phyloP scores from a whole-genome alignment of 2,113 vertebrate species.

The Ivindomyrus marchei region DNA sequence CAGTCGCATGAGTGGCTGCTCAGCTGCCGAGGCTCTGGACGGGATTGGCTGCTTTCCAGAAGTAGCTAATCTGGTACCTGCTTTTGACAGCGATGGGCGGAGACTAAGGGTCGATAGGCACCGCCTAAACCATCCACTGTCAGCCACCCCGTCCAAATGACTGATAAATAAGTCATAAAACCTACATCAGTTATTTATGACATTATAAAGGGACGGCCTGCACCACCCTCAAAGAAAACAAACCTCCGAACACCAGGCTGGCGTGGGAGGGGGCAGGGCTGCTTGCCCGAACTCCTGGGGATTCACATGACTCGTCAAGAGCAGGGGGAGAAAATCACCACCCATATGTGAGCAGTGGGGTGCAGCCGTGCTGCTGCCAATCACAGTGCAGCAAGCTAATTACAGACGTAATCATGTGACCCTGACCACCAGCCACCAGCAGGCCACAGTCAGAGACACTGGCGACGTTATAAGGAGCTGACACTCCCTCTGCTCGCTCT shows the following conservation, averaged over 20 bases:
- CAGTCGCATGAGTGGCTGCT: background rate
- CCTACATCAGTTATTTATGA: constrained; percentile 1
- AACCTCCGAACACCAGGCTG: background rate
- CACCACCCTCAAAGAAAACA: background rate
- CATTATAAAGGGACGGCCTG: background rate
- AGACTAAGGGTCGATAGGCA: background rate
- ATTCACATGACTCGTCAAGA: background rate
- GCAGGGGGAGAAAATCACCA: background rate
- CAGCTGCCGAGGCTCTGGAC: background rate
- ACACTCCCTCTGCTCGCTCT: background rate
- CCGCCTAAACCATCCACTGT: background rate
- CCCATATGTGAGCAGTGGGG: background rate
- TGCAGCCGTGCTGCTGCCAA: background rate
- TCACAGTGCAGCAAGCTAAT: background rate
- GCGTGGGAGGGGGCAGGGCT: background rate
- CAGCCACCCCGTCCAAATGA: background rate
- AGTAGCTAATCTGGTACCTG: background rate
- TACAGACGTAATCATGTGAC: background rate
- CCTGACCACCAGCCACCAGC: background rate
- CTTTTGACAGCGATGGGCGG: background rate
- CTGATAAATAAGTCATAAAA: background rate
- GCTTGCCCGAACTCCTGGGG: background rate
- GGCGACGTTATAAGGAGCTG: background rate
- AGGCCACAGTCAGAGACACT: background rate
- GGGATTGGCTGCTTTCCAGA: background rate